phyloP scores from a whole-genome alignment of 2,797 vertebrate genomes.

The Botia kubotai region DNA sequence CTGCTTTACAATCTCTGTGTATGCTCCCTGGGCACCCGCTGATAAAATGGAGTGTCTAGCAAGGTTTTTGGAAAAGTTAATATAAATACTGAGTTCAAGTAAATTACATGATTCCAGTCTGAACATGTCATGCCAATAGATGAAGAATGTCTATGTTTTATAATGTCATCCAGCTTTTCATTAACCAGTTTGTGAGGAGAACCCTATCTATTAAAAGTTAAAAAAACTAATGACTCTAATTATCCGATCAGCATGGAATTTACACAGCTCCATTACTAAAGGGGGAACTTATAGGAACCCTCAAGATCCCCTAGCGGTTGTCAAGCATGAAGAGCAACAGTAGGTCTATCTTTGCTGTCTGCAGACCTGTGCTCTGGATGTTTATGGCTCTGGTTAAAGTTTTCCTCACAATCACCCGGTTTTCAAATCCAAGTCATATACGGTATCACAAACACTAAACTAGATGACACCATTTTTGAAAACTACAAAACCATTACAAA shows the following conservation, averaged over 20 bases:
- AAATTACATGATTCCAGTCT: neutral
- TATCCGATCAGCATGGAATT: neutral
- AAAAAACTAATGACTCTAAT: neutral
- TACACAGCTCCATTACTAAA: neutral
- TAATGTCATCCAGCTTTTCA: constrained; percentile 65
- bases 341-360: constrained; percentile 89
- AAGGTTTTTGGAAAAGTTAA: neutral
- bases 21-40: constrained; percentile 77
- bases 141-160: constrained; percentile 40
- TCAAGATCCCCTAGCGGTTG: constrained; percentile 89
- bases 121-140: constrained; percentile 21
- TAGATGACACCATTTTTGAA: too few relatives aligned
- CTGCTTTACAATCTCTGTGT: constrained; percentile 69
- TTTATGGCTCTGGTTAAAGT: constrained; percentile 85
- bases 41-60: constrained; percentile 82
- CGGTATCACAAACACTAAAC: neutral
- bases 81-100: neutral
- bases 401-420: constrained; percentile 88
- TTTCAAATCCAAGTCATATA: constrained; percentile 80
- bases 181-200: constrained; percentile 92
- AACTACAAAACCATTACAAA: too few relatives aligned
- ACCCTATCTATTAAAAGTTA: constrained; percentile 81
- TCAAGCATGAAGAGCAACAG: constrained; percentile 92
- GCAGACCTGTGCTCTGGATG: constrained; percentile 84
- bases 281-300: constrained; percentile 74